Conservation (phyloP, 2,888 invertebrate genomes). For the Automeris io region DNA sequence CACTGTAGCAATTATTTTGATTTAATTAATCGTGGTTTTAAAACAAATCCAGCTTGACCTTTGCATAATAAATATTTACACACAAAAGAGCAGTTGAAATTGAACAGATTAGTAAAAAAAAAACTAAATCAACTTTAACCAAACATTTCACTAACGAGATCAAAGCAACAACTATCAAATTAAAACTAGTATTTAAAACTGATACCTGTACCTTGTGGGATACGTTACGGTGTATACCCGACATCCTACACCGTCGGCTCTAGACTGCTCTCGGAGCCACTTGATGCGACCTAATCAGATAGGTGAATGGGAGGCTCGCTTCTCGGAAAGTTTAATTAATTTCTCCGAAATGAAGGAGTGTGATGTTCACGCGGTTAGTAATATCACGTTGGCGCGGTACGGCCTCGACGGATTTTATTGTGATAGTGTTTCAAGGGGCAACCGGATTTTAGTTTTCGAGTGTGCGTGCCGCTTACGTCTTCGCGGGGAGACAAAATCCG, state of each 20-base stretch:
- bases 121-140: too few relatives aligned
- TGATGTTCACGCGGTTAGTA: conserved; percentile 42
- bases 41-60: too few relatives aligned
- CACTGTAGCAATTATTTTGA: too few relatives aligned
- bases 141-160: too few relatives aligned
- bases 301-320: conserved; percentile 48
- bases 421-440: conserved; percentile 42
- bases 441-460: conserved; percentile 39
- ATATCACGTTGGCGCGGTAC: conserved; percentile 47
- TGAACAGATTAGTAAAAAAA: too few relatives aligned
- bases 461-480: conserved; percentile 28
- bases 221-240: conserved; percentile 22
- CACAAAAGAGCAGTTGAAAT: too few relatives aligned
- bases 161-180: too few relatives aligned
- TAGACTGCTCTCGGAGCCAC: conserved; percentile 2
- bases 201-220: conserved; percentile 14
- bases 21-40: too few relatives aligned
- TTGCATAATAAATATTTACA: too few relatives aligned
- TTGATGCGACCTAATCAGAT: conserved; percentile 42
- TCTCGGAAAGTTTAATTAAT: conserved; percentile 62
- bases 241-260: conserved; percentile 23
- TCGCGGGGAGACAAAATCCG: conserved; percentile 25
- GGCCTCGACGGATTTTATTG: conserved; percentile 34
- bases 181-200: conserved; percentile 9
- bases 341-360: conserved; percentile 55